A percentile compares a stretch with the other conserved stretches of the same genome.
phyloP scores from a whole-genome alignment of 1,140 invertebrate genomes.

The Drosophila subpulchrella region DNA sequence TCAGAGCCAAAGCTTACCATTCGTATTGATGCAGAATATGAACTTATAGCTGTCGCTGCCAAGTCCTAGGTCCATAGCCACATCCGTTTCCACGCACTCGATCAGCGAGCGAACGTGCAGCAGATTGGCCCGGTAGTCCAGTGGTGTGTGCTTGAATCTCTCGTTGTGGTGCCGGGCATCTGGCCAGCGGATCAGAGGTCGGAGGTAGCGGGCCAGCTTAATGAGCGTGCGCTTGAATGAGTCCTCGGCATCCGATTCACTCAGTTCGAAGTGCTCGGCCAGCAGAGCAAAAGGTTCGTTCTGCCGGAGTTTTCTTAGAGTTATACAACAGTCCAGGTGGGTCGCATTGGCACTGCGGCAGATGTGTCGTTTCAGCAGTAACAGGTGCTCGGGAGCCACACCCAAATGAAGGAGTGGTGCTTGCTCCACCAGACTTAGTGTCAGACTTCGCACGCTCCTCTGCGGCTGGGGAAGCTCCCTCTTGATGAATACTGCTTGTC shows the following conservation, averaged over 20 bases:
- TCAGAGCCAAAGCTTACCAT: slow-evolving; percentile 44
- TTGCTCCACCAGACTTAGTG: slow-evolving; percentile 66
- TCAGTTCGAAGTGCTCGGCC: slow-evolving; percentile 71
- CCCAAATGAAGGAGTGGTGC: slow-evolving; percentile 66
- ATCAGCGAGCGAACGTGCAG: slow-evolving; percentile 78
- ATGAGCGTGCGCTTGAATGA: slow-evolving; percentile 63
- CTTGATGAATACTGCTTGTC: slow-evolving; percentile 73
- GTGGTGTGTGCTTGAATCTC: slow-evolving; percentile 71
- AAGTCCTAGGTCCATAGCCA: slow-evolving; percentile 46
- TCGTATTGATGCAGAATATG: slow-evolving; percentile 74
- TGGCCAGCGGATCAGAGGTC: slow-evolving; percentile 73
- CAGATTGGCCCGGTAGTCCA: slow-evolving; percentile 67
- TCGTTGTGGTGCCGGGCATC: slow-evolving; percentile 70
- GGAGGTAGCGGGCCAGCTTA: slow-evolving; percentile 64
- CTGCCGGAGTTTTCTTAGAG: slow-evolving; percentile 71
- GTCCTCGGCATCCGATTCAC: slow-evolving; percentile 65
- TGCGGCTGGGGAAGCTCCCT: slow-evolving; percentile 59
- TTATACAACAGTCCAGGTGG: slow-evolving; percentile 75
- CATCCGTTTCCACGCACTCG: slow-evolving; percentile 80
- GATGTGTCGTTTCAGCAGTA: slow-evolving; percentile 64
- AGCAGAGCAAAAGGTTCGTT: slow-evolving; percentile 75
- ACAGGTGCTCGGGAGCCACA: slow-evolving; percentile 47
- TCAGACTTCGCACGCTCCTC: slow-evolving; percentile 69
- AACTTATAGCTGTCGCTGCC: slow-evolving; percentile 76
- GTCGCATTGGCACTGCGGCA: slow-evolving; percentile 64